Evolutionary conservation across 2,797 vertebrate genomes (phyloP).

Genomic region (Propithecus perrieri): DNA sequence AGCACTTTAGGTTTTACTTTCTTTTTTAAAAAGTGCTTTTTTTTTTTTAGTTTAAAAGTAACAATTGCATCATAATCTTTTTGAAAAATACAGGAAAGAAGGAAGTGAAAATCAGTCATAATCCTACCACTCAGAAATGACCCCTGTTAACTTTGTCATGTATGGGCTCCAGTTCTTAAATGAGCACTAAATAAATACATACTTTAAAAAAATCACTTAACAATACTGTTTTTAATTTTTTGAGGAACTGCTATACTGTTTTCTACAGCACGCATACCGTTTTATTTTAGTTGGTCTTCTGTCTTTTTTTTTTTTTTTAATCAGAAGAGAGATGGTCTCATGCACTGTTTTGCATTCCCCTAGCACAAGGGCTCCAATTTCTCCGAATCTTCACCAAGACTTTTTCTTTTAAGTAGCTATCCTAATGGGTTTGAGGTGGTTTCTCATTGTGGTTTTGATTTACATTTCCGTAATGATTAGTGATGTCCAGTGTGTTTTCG

Average conservation of each 20-base stretch:
- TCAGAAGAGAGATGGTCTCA: no score
- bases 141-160: background rate
- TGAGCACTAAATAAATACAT: background rate
- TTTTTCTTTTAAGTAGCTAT: background rate
- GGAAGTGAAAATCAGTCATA: background rate
- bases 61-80: background rate
- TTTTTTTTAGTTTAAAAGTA: background rate
- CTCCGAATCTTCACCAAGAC: background rate
- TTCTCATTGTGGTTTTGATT: background rate
- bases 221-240: background rate
- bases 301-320: no score
- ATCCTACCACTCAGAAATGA: background rate
- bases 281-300: no score
- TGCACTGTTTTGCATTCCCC: background rate
- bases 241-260: background rate
- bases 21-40: background rate
- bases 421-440: background rate
- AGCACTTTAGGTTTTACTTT: constrained; percentile 8
- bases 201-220: background rate
- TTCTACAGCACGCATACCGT: background rate
- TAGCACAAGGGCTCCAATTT: background rate
- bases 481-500: background rate
- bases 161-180: background rate
- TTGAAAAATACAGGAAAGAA: background rate
- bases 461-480: background rate